phyloP scores from a whole-genome alignment of 2,797 vertebrate species.

The Cryptoblepharus egeriae region DNA sequence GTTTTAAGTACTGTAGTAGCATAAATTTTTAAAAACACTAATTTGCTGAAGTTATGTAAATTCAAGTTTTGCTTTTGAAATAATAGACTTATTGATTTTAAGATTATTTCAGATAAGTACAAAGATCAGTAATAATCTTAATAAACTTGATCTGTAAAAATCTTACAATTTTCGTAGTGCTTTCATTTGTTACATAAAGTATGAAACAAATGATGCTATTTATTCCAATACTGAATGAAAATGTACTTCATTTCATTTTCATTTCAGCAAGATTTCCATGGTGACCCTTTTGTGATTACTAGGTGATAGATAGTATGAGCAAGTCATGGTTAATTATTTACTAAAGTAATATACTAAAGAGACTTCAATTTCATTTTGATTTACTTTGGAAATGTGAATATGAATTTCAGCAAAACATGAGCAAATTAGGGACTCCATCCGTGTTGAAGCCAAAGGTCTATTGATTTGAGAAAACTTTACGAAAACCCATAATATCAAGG shows the following conservation, averaged over 20 bases:
- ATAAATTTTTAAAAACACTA: neutral
- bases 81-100: constrained; percentile 44
- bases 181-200: neutral
- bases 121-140: no score
- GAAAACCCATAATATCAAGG: constrained; percentile 39
- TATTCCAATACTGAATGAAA: constrained; percentile 15
- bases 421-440: neutral
- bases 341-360: constrained; percentile 53
- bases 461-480: neutral
- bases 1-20: neutral
- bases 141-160: no score
- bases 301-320: neutral
- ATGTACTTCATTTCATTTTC: neutral
- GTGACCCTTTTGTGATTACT: neutral
- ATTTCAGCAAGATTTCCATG: neutral
- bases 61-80: constrained; percentile 43
- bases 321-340: constrained; percentile 27
- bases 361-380: constrained; percentile 56
- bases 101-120: neutral
- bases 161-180: neutral
- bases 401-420: neutral
- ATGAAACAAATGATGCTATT: constrained; percentile 22
- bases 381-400: neutral
- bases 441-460: neutral
- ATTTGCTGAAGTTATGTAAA: constrained; percentile 35